phyloP scores from a whole-genome alignment of 2,113 vertebrate genomes.

The Empidonax traillii region DNA sequence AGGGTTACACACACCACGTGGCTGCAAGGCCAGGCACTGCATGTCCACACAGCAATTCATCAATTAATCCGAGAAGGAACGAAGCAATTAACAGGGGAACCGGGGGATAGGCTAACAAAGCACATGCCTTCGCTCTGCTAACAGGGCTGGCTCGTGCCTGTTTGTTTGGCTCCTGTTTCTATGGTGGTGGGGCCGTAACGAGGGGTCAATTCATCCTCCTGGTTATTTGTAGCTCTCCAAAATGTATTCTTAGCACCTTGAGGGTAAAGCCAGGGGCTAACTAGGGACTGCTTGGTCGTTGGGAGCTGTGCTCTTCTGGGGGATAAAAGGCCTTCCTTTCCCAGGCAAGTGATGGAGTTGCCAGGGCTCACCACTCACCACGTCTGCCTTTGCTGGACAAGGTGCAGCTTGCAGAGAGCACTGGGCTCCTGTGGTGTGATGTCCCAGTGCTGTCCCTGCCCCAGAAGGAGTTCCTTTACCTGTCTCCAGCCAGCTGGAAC shows the following conservation, averaged over 20 bases:
- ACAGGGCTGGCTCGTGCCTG: neutral
- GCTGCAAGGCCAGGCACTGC: neutral
- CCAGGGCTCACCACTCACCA: neutral
- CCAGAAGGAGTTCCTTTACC: neutral
- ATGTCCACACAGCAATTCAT: neutral
- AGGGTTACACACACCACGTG: neutral
- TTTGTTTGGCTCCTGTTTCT: conserved; percentile 37
- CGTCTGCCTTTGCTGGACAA: fast-evolving
- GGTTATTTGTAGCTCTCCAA: neutral
- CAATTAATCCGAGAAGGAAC: neutral
- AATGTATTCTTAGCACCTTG: neutral
- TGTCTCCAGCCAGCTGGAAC: neutral
- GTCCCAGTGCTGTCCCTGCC: fast-evolving
- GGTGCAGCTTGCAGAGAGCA: neutral
- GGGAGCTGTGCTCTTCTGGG: neutral
- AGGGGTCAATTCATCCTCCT: neutral
- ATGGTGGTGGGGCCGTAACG: neutral
- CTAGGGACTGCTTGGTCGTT: fast-evolving
- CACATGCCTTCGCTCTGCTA: neutral
- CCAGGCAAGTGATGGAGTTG: neutral
- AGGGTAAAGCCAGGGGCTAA: neutral
- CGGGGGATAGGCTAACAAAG: neutral
- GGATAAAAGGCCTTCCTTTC: neutral
- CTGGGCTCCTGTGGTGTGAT: fast-evolving
- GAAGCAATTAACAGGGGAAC: neutral